Evolutionary conservation across 2,888 invertebrate species (phyloP).

Genomic region (Pterostichus niger): DNA sequence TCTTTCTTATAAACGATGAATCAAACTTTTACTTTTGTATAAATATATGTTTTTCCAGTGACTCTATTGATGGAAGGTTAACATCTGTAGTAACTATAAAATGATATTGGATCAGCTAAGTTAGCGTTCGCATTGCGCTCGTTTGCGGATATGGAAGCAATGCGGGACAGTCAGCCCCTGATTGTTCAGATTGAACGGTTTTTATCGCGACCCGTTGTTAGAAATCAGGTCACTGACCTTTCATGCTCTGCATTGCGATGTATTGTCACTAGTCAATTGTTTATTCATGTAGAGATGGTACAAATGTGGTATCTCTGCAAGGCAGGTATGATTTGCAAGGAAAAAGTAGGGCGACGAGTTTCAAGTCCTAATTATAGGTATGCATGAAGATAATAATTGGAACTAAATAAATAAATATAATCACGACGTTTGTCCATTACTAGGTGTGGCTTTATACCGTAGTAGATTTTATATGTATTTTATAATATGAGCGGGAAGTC

Average conservation of each 20-base stretch:
- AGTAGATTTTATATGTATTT: no score
- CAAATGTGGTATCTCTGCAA: neutral
- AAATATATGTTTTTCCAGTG: no score
- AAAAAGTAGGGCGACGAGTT: conserved; percentile 7
- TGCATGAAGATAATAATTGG: no score
- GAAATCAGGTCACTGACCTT: conserved; percentile 55
- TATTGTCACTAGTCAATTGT: conserved; percentile 34
- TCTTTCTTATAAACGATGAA: no score
- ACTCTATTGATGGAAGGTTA: no score
- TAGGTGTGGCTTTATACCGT: no score
- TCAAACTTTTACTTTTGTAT: no score
- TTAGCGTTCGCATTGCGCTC: neutral
- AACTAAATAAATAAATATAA: no score
- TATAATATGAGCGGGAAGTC: no score
- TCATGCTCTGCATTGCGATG: conserved; percentile 39
- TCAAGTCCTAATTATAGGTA: neutral
- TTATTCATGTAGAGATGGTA: conserved; percentile 25
- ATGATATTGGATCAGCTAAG: neutral
- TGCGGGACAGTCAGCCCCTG: neutral
- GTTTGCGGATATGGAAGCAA: neutral
- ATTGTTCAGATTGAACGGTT: conserved; percentile 37
- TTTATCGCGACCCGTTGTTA: conserved; percentile 43
- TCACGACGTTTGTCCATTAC: no score
- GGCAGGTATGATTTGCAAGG: neutral
- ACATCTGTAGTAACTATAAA: no score